Percentiles rank a stretch among this genome's conserved stretches.
Conservation (phyloP, 92 coral and sea anemone genomes). For the Porites rus region DNA sequence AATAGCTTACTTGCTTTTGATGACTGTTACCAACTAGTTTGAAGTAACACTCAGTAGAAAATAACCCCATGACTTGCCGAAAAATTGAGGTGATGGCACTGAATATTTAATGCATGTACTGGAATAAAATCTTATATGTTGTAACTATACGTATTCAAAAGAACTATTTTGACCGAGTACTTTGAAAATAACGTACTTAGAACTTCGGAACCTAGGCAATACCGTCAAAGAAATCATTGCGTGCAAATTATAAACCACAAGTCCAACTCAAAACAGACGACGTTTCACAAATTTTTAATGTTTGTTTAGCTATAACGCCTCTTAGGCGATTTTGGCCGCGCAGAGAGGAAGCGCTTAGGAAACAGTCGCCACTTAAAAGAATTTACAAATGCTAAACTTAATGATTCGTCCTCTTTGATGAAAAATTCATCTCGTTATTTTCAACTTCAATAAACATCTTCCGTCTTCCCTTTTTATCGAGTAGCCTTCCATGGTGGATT, state of each 20-base stretch:
- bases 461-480: too few species aligned
- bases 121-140: too few species aligned
- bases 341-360: slow-evolving; percentile 43
- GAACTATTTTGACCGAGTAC: too few species aligned
- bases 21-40: slow-evolving; percentile 13
- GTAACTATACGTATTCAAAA: too few species aligned
- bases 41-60: background rate
- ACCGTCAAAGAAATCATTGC: background rate
- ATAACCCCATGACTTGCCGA: background rate
- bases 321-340: slow-evolving; percentile 4
- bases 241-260: slow-evolving; percentile 32
- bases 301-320: slow-evolving; percentile 36
- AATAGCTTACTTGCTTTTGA: slow-evolving; percentile 5
- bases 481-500: too few species aligned
- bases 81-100: background rate
- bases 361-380: slow-evolving; percentile 10
- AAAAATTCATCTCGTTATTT: slow-evolving; percentile 3
- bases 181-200: too few species aligned
- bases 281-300: slow-evolving; percentile 11
- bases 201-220: background rate
- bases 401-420: background rate
- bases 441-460: too few species aligned
- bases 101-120: background rate
- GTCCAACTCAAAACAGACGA: background rate
- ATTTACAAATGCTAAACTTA: slow-evolving; percentile 16